Conservation (phyloP, 2,888 invertebrate species). For the Xylophagus ater region DNA sequence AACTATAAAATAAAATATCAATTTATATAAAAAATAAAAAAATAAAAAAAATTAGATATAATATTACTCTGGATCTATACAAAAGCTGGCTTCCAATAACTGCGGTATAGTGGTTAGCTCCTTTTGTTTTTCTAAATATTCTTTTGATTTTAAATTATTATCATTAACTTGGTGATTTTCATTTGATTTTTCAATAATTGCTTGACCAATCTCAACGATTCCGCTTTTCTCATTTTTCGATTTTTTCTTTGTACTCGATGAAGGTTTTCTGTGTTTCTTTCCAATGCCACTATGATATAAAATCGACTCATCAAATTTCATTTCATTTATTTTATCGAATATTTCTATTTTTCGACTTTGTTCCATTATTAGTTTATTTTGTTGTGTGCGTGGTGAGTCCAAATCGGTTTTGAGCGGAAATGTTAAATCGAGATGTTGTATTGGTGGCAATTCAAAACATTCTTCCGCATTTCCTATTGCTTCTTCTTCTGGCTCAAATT, state of each 20-base stretch:
- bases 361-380: slow-evolving; percentile 17
- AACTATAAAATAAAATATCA: slow-evolving; percentile 33
- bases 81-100: slow-evolving; percentile 42
- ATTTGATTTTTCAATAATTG: background rate
- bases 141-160: background rate
- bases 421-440: slow-evolving; percentile 42
- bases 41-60: background rate
- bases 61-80: slow-evolving; percentile 25
- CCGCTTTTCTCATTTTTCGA: slow-evolving; percentile 20
- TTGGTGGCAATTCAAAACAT: slow-evolving; percentile 59
- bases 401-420: slow-evolving; percentile 35
- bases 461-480: slow-evolving; percentile 55
- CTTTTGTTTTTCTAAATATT: slow-evolving; percentile 12
- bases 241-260: slow-evolving; percentile 25
- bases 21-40: background rate
- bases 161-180: slow-evolving; percentile 7
- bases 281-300: slow-evolving; percentile 49
- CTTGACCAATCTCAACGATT: slow-evolving; percentile 35
- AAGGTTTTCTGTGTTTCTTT: slow-evolving; percentile 23
- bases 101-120: slow-evolving; percentile 34
- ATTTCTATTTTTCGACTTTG: slow-evolving; percentile 47
- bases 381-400: slow-evolving; percentile 29
- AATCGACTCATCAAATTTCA: slow-evolving; percentile 60
- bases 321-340: slow-evolving; percentile 59
- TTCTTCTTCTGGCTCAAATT: slow-evolving; percentile 38